Evolutionary conservation across 2,797 vertebrate species (phyloP).

Genomic region (Trachurus trachurus): DNA sequence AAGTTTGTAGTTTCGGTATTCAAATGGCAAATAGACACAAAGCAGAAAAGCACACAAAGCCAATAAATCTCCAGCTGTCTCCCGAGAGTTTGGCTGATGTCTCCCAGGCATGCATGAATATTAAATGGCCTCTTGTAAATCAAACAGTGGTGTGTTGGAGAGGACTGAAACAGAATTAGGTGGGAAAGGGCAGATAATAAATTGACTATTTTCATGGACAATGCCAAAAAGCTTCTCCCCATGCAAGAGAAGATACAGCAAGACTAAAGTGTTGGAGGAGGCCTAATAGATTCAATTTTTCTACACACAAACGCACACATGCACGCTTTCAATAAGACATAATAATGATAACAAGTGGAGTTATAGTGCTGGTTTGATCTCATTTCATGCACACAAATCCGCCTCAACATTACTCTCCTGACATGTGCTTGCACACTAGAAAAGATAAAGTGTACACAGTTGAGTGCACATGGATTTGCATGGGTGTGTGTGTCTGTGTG

Average conservation of each 20-base stretch:
- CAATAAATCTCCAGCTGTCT: slow-evolving; percentile 58
- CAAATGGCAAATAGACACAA: slow-evolving; percentile 43
- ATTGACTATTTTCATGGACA: slow-evolving; percentile 52
- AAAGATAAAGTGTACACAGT: background rate
- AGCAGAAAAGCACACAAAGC: slow-evolving; percentile 26
- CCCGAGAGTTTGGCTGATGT: slow-evolving; percentile 49
- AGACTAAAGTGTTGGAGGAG: slow-evolving; percentile 47
- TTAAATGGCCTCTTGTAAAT: slow-evolving; percentile 71
- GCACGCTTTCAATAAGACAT: slow-evolving; percentile 11
- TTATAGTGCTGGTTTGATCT: slow-evolving; percentile 16
- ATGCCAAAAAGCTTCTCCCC: slow-evolving; percentile 41
- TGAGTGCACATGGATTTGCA: slow-evolving; percentile 12
- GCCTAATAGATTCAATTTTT: slow-evolving; percentile 50
- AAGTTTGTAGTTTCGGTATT: slow-evolving; percentile 35
- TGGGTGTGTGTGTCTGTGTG: background rate
- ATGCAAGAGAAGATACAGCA: slow-evolving; percentile 23
- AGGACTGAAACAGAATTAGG: slow-evolving; percentile 62
- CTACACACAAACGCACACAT: background rate
- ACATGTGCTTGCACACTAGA: background rate
- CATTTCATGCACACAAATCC: slow-evolving; percentile 11
- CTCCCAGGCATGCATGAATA: slow-evolving; percentile 66
- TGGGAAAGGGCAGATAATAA: slow-evolving; percentile 69
- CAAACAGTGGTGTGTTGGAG: slow-evolving; percentile 66
- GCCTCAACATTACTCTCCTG: background rate
- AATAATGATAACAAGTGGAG: slow-evolving; percentile 36